phyloP scores from a whole-genome alignment of 2,888 invertebrate species.

The Gastracanthus pulcherrimus region DNA sequence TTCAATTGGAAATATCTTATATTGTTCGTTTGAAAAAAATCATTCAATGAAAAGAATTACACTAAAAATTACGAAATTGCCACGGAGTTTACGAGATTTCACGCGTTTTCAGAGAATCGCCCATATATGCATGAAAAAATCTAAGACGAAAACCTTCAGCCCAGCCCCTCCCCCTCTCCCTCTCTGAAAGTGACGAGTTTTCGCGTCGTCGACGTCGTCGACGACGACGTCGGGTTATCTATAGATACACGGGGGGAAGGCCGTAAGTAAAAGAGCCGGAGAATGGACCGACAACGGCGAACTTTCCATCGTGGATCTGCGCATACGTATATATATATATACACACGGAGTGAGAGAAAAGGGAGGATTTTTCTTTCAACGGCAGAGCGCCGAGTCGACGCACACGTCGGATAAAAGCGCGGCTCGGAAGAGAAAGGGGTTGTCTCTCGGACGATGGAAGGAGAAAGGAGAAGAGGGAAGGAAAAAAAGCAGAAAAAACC shows the following conservation, averaged over 20 bases:
- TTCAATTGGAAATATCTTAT: too few relatives aligned
- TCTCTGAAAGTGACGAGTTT: slow-evolving; percentile 50
- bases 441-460: background rate
- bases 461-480: background rate
- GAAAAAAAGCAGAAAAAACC: too few relatives aligned
- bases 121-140: too few relatives aligned
- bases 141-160: too few relatives aligned
- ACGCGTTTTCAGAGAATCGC: too few relatives aligned
- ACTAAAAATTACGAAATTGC: too few relatives aligned
- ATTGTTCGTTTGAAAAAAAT: too few relatives aligned
- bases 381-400: background rate
- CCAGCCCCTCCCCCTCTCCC: background rate
- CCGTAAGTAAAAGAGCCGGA: slow-evolving; percentile 12
- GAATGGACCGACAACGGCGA: slow-evolving; percentile 15
- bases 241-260: background rate
- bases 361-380: slow-evolving; percentile 21
- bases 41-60: too few relatives aligned
- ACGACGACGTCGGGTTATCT: slow-evolving; percentile 22
- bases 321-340: background rate
- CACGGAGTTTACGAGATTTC: too few relatives aligned
- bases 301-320: slow-evolving; percentile 20
- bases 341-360: background rate
- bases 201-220: too few relatives aligned
- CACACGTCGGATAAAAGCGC: slow-evolving; percentile 5
- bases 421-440: background rate